Percentiles rank a stretch among this genome's conserved stretches.
phyloP scores from a whole-genome alignment of 1,140 invertebrate genomes.

The Megalonaias nervosa region DNA sequence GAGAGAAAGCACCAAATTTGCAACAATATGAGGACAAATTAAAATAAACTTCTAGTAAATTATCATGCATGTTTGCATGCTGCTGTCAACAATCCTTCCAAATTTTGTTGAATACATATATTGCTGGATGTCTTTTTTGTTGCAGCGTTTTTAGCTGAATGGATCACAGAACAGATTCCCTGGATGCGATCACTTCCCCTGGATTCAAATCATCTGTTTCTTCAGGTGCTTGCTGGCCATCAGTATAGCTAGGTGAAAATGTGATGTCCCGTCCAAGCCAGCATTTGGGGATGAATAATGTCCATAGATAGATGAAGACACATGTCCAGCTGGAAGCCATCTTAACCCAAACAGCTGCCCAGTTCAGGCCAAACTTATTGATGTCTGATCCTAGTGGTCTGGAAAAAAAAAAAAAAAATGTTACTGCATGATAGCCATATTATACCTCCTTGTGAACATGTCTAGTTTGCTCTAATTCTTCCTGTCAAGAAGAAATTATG shows the following conservation, averaged over 20 bases:
- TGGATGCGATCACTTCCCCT: conserved; percentile 33
- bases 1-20: too few relatives aligned
- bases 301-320: conserved; percentile 92
- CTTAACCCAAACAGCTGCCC: conserved; percentile 96
- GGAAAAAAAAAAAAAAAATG: conserved; percentile 21
- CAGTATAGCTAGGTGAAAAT: conserved; percentile 26
- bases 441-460: neutral
- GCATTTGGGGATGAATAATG: conserved; percentile 90
- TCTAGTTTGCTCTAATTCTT: neutral
- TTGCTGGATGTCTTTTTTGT: too few relatives aligned
- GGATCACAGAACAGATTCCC: conserved; percentile 32
- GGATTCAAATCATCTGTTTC: conserved; percentile 24
- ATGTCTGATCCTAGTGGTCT: conserved; percentile 63
- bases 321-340: conserved; percentile 97
- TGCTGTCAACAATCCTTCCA: too few relatives aligned
- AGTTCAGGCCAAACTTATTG: conserved; percentile 66
- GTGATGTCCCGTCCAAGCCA: conserved; percentile 90
- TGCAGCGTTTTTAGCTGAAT: too few relatives aligned
- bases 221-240: conserved; percentile 1
- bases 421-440: neutral
- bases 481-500: too few relatives aligned
- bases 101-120: too few relatives aligned
- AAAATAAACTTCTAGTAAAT: too few relatives aligned
- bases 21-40: too few relatives aligned
- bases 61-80: too few relatives aligned